Evolutionary conservation across 1,140 invertebrate genomes (phyloP).

Genomic region (Sogatella furcifera): DNA sequence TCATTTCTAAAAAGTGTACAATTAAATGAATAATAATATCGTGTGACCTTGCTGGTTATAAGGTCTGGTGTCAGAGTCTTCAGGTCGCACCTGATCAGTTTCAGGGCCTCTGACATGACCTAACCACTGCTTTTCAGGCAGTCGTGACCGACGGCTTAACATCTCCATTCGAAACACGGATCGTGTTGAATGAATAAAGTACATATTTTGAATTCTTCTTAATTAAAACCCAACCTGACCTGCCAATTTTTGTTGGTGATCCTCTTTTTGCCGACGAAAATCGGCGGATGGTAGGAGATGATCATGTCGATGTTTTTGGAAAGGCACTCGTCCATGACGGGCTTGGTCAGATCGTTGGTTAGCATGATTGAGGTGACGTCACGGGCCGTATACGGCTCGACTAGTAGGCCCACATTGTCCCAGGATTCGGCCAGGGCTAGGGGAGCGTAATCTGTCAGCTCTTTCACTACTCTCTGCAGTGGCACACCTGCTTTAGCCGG

Average conservation of each 20-base stretch:
- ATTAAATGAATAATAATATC: no score
- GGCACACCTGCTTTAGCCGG: conserved; percentile 12
- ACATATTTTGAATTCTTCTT: no score
- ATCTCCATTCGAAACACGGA: no score
- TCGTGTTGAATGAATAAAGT: no score
- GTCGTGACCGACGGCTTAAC: no score
- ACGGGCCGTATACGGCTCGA: conserved; percentile 35
- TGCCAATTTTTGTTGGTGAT: conserved; percentile 60
- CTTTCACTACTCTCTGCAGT: conserved; percentile 45
- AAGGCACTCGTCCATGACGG: conserved; percentile 77
- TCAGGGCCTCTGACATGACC: no score
- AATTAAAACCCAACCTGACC: no score
- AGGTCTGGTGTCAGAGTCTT: no score
- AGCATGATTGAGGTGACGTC: conserved; percentile 57
- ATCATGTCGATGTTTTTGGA: conserved; percentile 61
- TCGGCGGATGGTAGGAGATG: conserved; percentile 90
- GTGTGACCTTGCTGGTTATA: no score
- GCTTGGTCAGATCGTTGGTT: conserved; percentile 91
- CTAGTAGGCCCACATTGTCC: conserved; percentile 91
- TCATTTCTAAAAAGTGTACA: no score
- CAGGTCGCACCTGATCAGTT: no score
- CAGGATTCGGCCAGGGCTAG: conserved; percentile 65
- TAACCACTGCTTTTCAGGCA: no score
- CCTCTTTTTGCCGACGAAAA: conserved; percentile 75
- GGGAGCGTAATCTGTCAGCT: conserved; percentile 60